Evolutionary conservation across 2,888 invertebrate species (phyloP), one percentile per base, ranked within the genome.

Genomic region (Chloromyia formosa): DNA sequence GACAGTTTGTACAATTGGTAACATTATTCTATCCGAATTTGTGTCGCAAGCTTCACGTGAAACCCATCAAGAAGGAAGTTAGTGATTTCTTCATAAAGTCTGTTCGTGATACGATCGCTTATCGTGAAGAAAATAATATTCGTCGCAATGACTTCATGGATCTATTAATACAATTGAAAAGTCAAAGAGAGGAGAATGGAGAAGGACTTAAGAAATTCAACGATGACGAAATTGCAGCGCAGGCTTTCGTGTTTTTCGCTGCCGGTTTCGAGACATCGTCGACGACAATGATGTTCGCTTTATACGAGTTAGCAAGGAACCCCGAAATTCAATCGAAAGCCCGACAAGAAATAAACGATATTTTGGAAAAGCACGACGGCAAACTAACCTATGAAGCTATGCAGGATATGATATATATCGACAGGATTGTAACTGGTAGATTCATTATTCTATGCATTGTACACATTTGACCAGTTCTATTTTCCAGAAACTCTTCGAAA

Each of bases 221-320:
- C 0, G 80, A 87, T 12, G 83, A 87, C 1, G 80, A 89, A 49
- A 77, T 90, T 4, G 84, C 87, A 0, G 86, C 88, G 0, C 89
- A 90, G 74, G 87, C 88, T 1, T 84, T 88, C 40, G 80, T 87
- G 0, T 89, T 90, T 78, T 87, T 88, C 75, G 75, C 82, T 0
- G 89, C 88, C 40, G 89, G 89, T 0, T 88, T 86, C 74, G 89
- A 89, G 80, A 88, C 89, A 0, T 88, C 88, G 12, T 83, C 85
- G n/a, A 84, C 86, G 16, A 85, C 86, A 3, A 82, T 87, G 79
- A 84, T 85, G 58, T 88, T 85, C 76, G 84, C 84, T 1, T 79
- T 88, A 14, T 88, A 85, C 77, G 87, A 88, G 78, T 78, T 89
- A 49, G 86, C 88, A 1, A 81, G 82, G 10, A 85, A 88, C 78